Evolutionary conservation across 35 echinoderm and acorn worm genomes (phyloP).

Genomic region (Lytechinus variegatus): DNA sequence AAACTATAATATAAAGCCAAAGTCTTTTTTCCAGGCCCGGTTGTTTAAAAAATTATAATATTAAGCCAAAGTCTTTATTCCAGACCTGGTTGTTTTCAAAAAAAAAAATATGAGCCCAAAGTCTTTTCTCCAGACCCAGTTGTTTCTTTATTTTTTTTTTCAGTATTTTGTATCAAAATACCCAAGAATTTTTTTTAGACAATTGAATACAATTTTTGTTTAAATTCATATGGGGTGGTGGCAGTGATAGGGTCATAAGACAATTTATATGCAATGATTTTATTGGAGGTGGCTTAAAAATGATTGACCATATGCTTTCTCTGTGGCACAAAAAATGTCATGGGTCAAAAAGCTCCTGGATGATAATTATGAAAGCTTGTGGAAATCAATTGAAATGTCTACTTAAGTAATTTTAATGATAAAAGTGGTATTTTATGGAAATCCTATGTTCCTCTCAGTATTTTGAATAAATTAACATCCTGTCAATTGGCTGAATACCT

Average conservation of each 20-base stretch:
- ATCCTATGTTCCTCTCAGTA: neutral
- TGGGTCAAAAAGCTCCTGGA: neutral
- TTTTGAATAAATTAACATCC: neutral
- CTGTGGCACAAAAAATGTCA: constrained; percentile 21
- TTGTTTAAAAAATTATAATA: too few relatives aligned
- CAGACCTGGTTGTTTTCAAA: too few relatives aligned
- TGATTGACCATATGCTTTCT: constrained; percentile 13
- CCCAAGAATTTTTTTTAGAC: neutral
- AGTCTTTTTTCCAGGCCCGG: too few relatives aligned
- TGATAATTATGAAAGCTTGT: neutral
- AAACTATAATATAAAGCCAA: too few relatives aligned
- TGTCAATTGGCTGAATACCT: neutral
- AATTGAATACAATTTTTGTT: constrained; percentile 10
- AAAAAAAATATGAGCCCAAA: too few relatives aligned
- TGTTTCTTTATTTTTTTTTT: too few relatives aligned
- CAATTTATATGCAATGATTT: neutral
- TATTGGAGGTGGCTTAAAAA: neutral
- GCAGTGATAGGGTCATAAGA: neutral
- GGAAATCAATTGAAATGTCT: constrained; percentile 23
- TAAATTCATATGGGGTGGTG: neutral
- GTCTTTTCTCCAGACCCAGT: too few relatives aligned
- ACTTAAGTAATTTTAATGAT: constrained; percentile 23
- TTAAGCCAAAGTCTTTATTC: too few relatives aligned
- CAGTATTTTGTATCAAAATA: too few relatives aligned
- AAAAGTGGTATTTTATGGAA: constrained; percentile 20